Evolutionary conservation across 2,113 vertebrate species (phyloP).

Genomic region (Drymodes brunneopygia): DNA sequence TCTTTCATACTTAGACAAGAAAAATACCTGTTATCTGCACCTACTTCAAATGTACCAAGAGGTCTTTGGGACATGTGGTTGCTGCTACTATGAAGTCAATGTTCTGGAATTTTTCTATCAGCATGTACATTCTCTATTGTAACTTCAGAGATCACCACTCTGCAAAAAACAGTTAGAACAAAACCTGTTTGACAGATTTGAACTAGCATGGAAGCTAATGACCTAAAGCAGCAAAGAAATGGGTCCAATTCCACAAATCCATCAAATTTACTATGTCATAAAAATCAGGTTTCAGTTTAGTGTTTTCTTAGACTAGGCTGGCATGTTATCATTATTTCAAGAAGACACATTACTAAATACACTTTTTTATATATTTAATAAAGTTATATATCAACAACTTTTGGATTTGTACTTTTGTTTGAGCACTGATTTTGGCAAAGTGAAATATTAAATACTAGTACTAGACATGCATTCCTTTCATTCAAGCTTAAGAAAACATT

Average conservation of each 20-base stretch:
- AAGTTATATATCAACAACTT: constrained; percentile 36
- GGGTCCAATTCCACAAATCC: background rate
- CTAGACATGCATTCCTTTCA: constrained; percentile 57
- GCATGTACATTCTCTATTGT: background rate
- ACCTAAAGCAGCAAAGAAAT: background rate
- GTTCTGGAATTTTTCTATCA: background rate
- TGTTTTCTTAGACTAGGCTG: background rate
- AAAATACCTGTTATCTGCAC: background rate
- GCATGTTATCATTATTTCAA: background rate
- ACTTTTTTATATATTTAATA: constrained; percentile 56
- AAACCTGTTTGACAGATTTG: background rate
- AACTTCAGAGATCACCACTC: background rate
- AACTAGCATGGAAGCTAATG: background rate
- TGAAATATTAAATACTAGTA: constrained; percentile 60
- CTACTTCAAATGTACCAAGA: background rate
- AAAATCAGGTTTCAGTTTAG: background rate
- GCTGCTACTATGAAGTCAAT: background rate
- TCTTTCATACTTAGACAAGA: background rate
- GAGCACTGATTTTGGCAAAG: constrained; percentile 53
- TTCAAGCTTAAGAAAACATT: constrained; percentile 65
- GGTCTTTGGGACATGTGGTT: background rate
- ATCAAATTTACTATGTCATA: background rate
- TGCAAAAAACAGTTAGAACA: background rate
- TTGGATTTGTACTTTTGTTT: constrained; percentile 21
- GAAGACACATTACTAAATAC: constrained; percentile 20